Evolutionary conservation across 2,797 vertebrate genomes (phyloP), one percentile per base, ranked within the genome.

Genomic region (Lepidocolaptes lacrymiger): DNA sequence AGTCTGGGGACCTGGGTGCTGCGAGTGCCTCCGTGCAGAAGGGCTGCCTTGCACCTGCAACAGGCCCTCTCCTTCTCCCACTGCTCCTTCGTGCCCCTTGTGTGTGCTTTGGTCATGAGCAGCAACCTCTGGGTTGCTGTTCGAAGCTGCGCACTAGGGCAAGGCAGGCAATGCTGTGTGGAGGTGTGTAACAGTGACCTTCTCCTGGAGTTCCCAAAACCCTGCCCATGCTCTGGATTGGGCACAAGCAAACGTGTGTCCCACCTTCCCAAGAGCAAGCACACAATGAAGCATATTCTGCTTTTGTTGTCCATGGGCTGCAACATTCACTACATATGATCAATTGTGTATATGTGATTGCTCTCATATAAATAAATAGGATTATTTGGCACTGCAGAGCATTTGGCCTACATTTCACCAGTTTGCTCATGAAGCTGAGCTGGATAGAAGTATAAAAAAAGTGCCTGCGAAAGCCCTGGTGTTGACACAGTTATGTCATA

Each of bases 1-100:
- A 80, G 66, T 4, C 17, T 19, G 20, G n/a, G 37, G 30, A 74
- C 62, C 16, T 21, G 19, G 2, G 5, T 36, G 43, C 49, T 64
- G 46, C 1, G 1, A 4, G 6, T 79, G 44, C 51, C 37, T 55
- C 59, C 67, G 32, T 22, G 41, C 2, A 1, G 64, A 43, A 36
- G 36, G 43, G 19, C 39, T 62, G 61, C n/a, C 58, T 55, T 34
- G 34, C 36, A 28, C 46, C 54, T 41, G 66, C 61, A 26, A 26
- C 2, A 7, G 44, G 68, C 22, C 32, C 46, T 48, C 55, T 36
- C 52, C 66, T 61, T 81, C 48, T 30, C 41, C 8, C 22, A 27
- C 44, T 5, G 0, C 20, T 51, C 66, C 78, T 49, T 63, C 0
- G 0, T 58, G 34, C 27, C n/a, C 37, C 43, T 66, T 4, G 0